These are phyloP conservation scores for Petrocephalus microphthalmus DNA, from an alignment of 2,113 vertebrate genomes.

Conservation along the genomic window DNA sequence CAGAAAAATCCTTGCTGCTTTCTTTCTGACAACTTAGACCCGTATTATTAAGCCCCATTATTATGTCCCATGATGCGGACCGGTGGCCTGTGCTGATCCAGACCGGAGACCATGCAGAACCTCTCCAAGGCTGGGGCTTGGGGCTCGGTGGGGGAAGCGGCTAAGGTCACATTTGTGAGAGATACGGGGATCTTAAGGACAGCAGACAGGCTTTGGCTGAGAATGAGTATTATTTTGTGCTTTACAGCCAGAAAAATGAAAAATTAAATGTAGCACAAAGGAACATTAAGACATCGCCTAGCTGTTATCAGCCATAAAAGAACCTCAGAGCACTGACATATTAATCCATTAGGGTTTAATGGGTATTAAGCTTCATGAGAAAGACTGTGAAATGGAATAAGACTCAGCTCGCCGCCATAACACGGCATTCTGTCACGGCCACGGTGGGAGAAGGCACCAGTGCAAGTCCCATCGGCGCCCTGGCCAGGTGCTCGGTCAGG, in stretches of 20 bases:
- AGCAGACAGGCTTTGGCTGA: neutral
- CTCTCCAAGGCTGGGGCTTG: neutral
- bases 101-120: neutral
- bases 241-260: neutral
- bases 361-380: neutral
- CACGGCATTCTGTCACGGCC: no score
- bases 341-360: conserved; percentile 11
- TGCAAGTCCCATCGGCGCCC: neutral
- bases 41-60: no score
- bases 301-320: neutral
- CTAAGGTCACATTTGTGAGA: neutral
- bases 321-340: neutral
- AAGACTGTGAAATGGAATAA: neutral
- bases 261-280: neutral
- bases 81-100: neutral
- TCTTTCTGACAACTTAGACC: neutral
- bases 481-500: neutral
- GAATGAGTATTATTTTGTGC: neutral
- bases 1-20: neutral
- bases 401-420: no score
- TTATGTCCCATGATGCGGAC: neutral
- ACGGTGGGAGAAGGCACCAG: neutral
- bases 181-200: neutral
- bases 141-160: neutral
- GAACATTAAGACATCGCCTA: conserved; percentile 1